Percentiles rank a stretch among this genome's conserved stretches.
phyloP scores from a whole-genome alignment of 2,888 invertebrate species.

The Cancer borealis region DNA sequence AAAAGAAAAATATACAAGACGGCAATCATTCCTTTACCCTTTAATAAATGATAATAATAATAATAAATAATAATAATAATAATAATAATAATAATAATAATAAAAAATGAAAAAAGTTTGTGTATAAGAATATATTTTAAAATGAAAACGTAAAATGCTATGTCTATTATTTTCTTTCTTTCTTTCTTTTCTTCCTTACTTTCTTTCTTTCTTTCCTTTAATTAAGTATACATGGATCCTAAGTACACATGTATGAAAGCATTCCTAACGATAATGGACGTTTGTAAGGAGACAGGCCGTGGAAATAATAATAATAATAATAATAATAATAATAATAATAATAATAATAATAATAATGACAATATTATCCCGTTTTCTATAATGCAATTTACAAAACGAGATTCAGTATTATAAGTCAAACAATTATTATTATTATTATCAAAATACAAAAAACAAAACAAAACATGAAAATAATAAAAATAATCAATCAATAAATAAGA shows the following conservation, averaged over 20 bases:
- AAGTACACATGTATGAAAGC: background rate
- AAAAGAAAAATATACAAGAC: background rate
- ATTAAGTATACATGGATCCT: background rate
- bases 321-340: constrained; percentile 21
- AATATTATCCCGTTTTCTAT: background rate
- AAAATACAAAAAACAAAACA: background rate
- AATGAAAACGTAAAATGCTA: too few relatives aligned
- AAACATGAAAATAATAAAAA: background rate
- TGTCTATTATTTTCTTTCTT: too few relatives aligned
- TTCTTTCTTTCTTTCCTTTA: background rate
- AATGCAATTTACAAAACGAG: background rate
- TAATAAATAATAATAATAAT: background rate
- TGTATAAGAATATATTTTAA: background rate
- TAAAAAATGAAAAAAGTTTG: background rate
- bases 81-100: background rate
- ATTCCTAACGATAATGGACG: constrained; percentile 11
- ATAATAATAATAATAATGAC: background rate
- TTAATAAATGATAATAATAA: background rate
- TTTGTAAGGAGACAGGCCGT: background rate
- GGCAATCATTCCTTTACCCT: background rate
- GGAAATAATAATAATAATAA: background rate
- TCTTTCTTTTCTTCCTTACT: background rate
- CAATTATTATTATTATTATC: constrained; percentile 1
- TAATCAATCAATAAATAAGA: too few relatives aligned
- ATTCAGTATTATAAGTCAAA: background rate